Evolutionary conservation across 2,797 vertebrate species (phyloP), one percentile per base, ranked within the genome.

Genomic region (Sebastes nivosus): DNA sequence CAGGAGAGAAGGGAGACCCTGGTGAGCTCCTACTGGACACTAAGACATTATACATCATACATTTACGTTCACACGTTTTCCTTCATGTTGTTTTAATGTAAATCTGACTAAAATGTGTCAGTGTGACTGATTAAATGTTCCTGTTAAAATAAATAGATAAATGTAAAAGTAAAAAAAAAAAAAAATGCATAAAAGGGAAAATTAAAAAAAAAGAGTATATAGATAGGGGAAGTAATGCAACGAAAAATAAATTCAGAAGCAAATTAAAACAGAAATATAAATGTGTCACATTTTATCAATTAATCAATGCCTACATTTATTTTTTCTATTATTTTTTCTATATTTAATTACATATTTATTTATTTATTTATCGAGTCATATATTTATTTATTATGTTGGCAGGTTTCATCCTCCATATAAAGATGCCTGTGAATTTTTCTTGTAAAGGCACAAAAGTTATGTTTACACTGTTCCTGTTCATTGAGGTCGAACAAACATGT

Each of bases 1-100:
- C 66, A 34, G 94, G 94, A 73, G 76, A 69, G 6, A 88, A 73
- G 13, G 94, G 94, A 65, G 92, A 94, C 42, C 67, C 79, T 1
- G 94, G 94, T 94, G 74, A 89, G 82, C 11, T 46, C 22, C 32
- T 3, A 30, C n/a, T 22, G 27, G 5, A 63, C 52, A 38, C 1
- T 0, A 61, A 36, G 2, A 73, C 36, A 14, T 60, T 12, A 57
- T 4, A 60, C 54, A 6, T 57, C 18, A 30, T 42, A 50, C 50
- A 30, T 64, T 54, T 60, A 38, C 36, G 0, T 38, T 38, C 36
- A 38, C 5, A 38, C 25, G 22, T 20, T 61, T n/a, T 42, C 64
- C 9, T 46, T 58, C 16, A 29, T 13, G 36, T 75, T 27, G 27
- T 38, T 58, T 65, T 3, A 16, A 54, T 65, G 12, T 36, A 65